A percentile compares a stretch with the other conserved stretches of the same genome.
Evolutionary conservation across 2,797 vertebrate species (phyloP).

Genomic region (Neostethus bicornis): DNA sequence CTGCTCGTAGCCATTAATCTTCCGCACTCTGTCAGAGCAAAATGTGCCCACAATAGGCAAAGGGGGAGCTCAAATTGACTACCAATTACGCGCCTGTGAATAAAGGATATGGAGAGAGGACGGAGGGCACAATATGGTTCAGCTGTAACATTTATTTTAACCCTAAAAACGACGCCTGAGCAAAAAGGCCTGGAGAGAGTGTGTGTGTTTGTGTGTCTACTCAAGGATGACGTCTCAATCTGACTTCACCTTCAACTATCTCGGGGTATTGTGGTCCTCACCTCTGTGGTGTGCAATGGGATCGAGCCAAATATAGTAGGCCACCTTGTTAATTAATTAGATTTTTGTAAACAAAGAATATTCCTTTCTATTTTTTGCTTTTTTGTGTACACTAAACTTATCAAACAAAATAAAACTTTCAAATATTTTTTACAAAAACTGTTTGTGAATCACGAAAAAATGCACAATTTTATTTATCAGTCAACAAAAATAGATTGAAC

Average conservation of each 20-base stretch:
- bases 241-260: conserved; percentile 45
- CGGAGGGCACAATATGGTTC: conserved; percentile 77
- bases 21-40: conserved; percentile 88
- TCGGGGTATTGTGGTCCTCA: conserved; percentile 37
- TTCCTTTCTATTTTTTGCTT: neutral
- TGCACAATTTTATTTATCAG: no score
- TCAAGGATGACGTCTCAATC: conserved; percentile 49
- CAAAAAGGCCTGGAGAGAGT: conserved; percentile 59
- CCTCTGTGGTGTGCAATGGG: conserved; percentile 24
- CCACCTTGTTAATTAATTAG: neutral
- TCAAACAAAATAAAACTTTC: no score
- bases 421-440: no score
- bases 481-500: no score
- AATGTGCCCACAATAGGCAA: conserved; percentile 85
- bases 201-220: conserved; percentile 29
- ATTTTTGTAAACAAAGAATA: neutral
- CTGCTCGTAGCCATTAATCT: conserved; percentile 86
- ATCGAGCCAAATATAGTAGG: neutral
- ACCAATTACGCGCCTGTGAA: conserved; percentile 89
- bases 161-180: conserved; percentile 68
- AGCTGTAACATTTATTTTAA: conserved; percentile 82
- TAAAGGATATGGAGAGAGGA: conserved; percentile 82
- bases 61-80: conserved; percentile 88
- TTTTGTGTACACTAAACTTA: neutral
- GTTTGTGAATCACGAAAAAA: no score